Conservation (phyloP, 2,797 vertebrate genomes). For the Malurus splendens region DNA sequence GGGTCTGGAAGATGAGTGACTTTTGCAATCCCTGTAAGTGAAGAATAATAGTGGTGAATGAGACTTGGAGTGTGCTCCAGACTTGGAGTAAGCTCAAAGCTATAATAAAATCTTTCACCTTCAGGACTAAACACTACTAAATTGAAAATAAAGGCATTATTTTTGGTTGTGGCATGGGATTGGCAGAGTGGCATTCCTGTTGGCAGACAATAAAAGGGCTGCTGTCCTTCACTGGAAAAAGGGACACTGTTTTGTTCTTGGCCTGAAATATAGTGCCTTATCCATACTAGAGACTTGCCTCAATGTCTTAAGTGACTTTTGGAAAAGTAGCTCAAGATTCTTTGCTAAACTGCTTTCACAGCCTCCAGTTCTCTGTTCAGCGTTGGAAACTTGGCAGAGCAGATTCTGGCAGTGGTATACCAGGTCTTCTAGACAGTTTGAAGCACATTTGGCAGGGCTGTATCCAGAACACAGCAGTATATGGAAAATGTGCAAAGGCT, state of each 20-base stretch:
- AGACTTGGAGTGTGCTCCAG: background rate
- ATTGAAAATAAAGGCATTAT: background rate
- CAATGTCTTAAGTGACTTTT: background rate
- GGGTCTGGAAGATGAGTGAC: background rate
- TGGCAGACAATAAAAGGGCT: background rate
- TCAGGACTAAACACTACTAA: background rate
- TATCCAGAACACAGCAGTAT: background rate
- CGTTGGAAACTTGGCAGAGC: background rate
- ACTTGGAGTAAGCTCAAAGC: background rate
- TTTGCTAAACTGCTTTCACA: background rate
- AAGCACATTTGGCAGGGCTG: background rate
- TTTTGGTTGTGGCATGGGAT: background rate
- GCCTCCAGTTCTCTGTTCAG: background rate
- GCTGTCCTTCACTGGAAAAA: background rate
- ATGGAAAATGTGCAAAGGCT: background rate
- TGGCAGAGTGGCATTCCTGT: background rate
- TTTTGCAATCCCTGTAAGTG: background rate
- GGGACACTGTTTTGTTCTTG: background rate
- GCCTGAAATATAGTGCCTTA: background rate
- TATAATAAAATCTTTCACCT: background rate
- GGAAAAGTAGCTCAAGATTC: background rate
- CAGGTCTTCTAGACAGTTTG: background rate
- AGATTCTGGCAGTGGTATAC: background rate
- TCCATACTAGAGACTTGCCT: background rate
- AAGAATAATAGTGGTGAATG: background rate